Evolutionary conservation across 2,113 vertebrate genomes (phyloP).

Genomic region (Antechinus flavipes): DNA sequence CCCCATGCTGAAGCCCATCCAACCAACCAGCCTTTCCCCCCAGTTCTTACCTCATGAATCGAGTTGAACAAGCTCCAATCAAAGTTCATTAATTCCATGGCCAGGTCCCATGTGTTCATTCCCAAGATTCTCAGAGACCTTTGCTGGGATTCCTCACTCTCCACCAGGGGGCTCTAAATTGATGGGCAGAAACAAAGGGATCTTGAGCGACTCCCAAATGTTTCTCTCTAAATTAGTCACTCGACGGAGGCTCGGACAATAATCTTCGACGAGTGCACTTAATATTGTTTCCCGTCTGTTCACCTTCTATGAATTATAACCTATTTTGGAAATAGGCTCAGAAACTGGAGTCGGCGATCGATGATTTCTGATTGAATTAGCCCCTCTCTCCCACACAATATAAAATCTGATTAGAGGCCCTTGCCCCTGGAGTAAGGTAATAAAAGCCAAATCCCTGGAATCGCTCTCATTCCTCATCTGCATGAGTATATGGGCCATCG

Average conservation of each 20-base stretch:
- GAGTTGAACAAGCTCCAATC: constrained; percentile 96
- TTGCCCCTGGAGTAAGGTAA: constrained; percentile 71
- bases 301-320: constrained; percentile 76
- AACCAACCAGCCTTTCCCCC: neutral
- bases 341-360: constrained; percentile 76
- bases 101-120: constrained; percentile 97
- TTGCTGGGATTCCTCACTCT: constrained; percentile 93
- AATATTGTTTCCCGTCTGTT: constrained; percentile 66
- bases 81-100: constrained; percentile 94
- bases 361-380: constrained; percentile 70
- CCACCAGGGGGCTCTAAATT: constrained; percentile 90
- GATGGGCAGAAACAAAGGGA: constrained; percentile 67
- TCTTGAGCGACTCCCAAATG: constrained; percentile 62
- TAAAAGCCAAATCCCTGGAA: constrained; percentile 78
- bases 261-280: constrained; percentile 78
- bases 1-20: neutral
- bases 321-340: constrained; percentile 77
- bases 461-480: constrained; percentile 72
- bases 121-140: constrained; percentile 91
- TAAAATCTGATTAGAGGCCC: constrained; percentile 75
- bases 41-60: constrained; percentile 92
- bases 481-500: constrained; percentile 65
- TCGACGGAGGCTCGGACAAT: constrained; percentile 57
- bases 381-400: neutral
- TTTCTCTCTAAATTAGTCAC: constrained; percentile 52